Percentiles rank a stretch among this genome's conserved stretches.
Conservation (phyloP, 2,888 invertebrate genomes). For the Quadriops clusia region DNA sequence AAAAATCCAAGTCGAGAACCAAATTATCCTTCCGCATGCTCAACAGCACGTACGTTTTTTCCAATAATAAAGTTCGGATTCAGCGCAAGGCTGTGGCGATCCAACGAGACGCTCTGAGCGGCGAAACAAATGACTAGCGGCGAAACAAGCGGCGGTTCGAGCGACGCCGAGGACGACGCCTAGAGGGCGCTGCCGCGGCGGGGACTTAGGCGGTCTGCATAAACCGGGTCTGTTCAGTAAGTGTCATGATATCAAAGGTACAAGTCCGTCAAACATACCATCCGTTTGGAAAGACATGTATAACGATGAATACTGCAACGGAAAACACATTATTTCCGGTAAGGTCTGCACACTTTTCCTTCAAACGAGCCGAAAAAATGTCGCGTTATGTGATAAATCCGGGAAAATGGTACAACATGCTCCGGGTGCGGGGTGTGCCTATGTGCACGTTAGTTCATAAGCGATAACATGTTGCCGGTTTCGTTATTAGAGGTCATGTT, state of each 20-base stretch:
- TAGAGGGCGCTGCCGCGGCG: constrained; percentile 11
- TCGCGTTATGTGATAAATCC: not conserved
- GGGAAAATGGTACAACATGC: constrained; percentile 3
- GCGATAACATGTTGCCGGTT: too few relatives aligned
- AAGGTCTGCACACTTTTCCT: constrained; percentile 19
- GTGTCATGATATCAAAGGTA: constrained; percentile 36
- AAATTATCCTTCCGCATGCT: too few relatives aligned
- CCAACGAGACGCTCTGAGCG: too few relatives aligned
- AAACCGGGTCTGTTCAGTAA: constrained; percentile 25
- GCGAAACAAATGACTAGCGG: too few relatives aligned
- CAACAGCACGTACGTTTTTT: too few relatives aligned
- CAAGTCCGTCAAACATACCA: constrained; percentile 27
- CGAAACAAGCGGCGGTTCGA: too few relatives aligned
- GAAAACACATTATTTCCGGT: constrained; percentile 37
- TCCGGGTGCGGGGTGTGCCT: not conserved
- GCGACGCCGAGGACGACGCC: constrained; percentile 4
- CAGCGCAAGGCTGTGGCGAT: too few relatives aligned
- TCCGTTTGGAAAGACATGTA: constrained; percentile 57
- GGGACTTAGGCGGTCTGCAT: constrained; percentile 13
- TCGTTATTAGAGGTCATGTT: too few relatives aligned
- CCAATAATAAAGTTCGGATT: too few relatives aligned
- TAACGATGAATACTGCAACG: constrained; percentile 54
- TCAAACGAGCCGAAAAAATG: constrained; percentile 1
- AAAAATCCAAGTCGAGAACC: too few relatives aligned
- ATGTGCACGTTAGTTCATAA: constrained; percentile 1